Conservation (phyloP, 1,140 invertebrate genomes). For the Rhagoletis pomonella region DNA sequence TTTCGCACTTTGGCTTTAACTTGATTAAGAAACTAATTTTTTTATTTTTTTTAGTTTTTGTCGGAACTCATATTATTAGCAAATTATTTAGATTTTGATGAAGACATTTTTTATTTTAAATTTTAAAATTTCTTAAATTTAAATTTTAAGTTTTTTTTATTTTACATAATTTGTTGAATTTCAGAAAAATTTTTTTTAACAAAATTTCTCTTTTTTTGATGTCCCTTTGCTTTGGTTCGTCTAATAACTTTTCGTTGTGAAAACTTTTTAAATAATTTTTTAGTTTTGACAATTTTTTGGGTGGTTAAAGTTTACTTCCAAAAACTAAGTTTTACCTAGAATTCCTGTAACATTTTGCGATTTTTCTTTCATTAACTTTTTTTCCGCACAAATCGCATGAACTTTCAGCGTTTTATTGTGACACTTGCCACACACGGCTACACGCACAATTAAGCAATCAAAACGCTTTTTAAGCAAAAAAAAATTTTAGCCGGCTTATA, state of each 20-base stretch:
- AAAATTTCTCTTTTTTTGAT: not conserved
- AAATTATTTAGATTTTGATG: no score
- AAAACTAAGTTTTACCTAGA: no score
- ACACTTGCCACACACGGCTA: slow-evolving; percentile 5
- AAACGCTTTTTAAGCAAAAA: not conserved
- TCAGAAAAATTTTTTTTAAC: not conserved
- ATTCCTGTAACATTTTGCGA: not conserved
- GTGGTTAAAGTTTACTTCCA: no score
- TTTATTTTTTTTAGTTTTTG: not conserved
- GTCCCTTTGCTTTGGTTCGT: not conserved
- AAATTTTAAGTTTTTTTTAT: not conserved
- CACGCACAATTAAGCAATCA: not conserved
- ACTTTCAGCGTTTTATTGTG: not conserved
- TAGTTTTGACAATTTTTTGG: no score
- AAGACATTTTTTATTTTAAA: not conserved
- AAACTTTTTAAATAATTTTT: not conserved
- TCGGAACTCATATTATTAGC: no score
- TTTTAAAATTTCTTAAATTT: not conserved
- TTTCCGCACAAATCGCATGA: not conserved
- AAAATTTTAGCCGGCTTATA: slow-evolving; percentile 14
- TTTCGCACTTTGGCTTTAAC: not conserved
- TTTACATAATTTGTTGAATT: not conserved
- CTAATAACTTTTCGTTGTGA: not conserved
- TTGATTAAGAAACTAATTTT: not conserved
- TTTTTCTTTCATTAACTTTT: not conserved